Percentiles rank a stretch among this genome's conserved stretches.
Conservation (phyloP, 1,140 invertebrate genomes). For the Copidosoma floridanum region DNA sequence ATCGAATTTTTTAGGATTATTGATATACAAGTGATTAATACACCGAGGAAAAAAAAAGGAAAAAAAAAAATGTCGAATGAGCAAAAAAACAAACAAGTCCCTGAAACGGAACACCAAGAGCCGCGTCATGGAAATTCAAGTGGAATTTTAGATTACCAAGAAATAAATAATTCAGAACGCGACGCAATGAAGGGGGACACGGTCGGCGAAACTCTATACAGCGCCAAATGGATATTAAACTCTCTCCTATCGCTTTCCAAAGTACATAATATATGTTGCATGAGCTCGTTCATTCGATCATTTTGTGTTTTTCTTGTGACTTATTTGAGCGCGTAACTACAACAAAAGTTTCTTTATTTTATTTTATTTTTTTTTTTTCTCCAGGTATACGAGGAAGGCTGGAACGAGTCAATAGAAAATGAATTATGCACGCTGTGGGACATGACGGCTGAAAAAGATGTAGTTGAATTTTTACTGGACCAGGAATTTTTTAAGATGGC, state of each 20-base stretch:
- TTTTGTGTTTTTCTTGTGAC: too few relatives aligned
- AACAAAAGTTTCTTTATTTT: slow-evolving; percentile 7
- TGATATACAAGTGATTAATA: too few relatives aligned
- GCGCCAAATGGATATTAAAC: slow-evolving; percentile 69
- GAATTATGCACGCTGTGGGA: slow-evolving; percentile 76
- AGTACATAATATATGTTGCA: slow-evolving; percentile 43
- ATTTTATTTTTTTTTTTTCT: slow-evolving; percentile 8
- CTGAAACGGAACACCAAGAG: too few relatives aligned
- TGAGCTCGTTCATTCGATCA: not conserved
- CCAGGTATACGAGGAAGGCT: slow-evolving; percentile 51
- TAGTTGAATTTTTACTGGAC: slow-evolving; percentile 66
- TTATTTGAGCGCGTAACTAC: too few relatives aligned
- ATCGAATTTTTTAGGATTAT: too few relatives aligned
- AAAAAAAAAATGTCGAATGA: too few relatives aligned
- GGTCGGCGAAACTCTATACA: slow-evolving; percentile 74
- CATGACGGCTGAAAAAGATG: slow-evolving; percentile 71
- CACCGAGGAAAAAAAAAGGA: too few relatives aligned
- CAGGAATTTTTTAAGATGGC: slow-evolving; percentile 64
- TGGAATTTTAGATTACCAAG: slow-evolving; percentile 36
- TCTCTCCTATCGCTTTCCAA: slow-evolving; percentile 58
- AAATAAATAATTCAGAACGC: slow-evolving; percentile 53
- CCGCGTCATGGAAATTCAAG: too few relatives aligned
- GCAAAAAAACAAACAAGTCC: too few relatives aligned
- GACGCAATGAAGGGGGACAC: slow-evolving; percentile 67
- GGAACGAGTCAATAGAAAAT: slow-evolving; percentile 62